Percentiles rank a stretch among this genome's conserved stretches.
These are phyloP conservation scores for Habroteleia sp. DNA, from an alignment of 2,888 invertebrate genomes.

Conservation along the genomic window DNA sequence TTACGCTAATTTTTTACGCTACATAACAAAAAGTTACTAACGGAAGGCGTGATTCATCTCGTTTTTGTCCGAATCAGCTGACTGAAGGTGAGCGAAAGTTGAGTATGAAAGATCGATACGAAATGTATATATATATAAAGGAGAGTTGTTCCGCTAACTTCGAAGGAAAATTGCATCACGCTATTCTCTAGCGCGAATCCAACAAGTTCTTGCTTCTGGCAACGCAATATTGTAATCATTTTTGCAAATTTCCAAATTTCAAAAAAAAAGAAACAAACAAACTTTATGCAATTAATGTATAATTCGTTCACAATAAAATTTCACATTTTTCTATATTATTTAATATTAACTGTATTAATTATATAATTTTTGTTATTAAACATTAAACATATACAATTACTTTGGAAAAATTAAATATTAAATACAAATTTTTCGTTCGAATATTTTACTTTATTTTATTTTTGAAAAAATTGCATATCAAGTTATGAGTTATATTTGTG, in stretches of 20 bases:
- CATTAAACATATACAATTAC: too few relatives aligned
- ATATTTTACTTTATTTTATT: too few relatives aligned
- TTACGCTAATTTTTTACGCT: background rate
- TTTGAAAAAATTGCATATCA: too few relatives aligned
- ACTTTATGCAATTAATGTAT: too few relatives aligned
- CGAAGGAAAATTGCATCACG: constrained; percentile 36
- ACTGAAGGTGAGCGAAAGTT: constrained; percentile 33
- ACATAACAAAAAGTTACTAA: background rate
- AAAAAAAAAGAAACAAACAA: too few relatives aligned
- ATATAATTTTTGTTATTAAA: too few relatives aligned
- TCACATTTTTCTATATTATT: too few relatives aligned
- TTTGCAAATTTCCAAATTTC: background rate
- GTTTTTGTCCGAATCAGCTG: constrained; percentile 21
- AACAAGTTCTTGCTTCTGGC: constrained; percentile 17
- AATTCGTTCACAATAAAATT: too few relatives aligned
- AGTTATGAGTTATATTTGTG: too few relatives aligned
- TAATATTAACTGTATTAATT: too few relatives aligned
- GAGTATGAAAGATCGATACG: constrained; percentile 24
- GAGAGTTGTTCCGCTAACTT: constrained; percentile 10
- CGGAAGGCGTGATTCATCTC: constrained; percentile 1
- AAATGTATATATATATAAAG: constrained; percentile 7
- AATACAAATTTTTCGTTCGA: too few relatives aligned
- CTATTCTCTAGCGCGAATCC: background rate
- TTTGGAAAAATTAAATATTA: too few relatives aligned
- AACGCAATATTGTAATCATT: constrained; percentile 8